These are phyloP conservation scores for Caenorhabditis virilis DNA, from an alignment of 2,888 invertebrate species.

Conservation along the genomic window DNA sequence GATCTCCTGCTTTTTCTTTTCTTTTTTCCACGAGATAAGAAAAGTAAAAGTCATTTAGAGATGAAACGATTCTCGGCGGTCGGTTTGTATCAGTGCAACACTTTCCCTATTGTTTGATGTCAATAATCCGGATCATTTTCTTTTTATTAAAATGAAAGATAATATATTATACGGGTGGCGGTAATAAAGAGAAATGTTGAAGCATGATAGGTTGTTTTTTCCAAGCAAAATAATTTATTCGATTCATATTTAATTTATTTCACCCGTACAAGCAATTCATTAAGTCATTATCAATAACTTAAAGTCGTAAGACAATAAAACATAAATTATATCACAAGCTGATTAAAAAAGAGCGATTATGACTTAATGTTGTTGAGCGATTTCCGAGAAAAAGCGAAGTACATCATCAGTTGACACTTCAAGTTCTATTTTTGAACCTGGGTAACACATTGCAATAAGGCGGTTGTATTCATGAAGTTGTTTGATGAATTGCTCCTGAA, in stretches of 20 bases:
- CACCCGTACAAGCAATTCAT: no score
- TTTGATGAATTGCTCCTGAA: constrained; percentile 87
- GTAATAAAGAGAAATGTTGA: no score
- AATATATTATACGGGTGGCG: no score
- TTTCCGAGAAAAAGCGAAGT: constrained; percentile 94
- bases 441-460: constrained; percentile 71
- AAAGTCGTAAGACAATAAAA: no score
- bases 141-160: no score
- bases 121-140: constrained; percentile 39
- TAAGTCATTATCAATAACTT: no score
- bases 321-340: no score
- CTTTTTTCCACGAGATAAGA: constrained; percentile 26
- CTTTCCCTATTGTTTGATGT: constrained; percentile 33
- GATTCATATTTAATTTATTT: no score
- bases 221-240: no score
- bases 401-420: constrained; percentile 95
- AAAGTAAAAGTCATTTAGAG: constrained; percentile 40
- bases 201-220: no score
- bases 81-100: constrained; percentile 42
- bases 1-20: constrained; percentile 23
- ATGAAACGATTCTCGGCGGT: no score
- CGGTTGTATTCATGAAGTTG: constrained; percentile 92
- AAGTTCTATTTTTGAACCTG: constrained; percentile 72
- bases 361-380: constrained; percentile 85
- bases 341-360: neutral